phyloP scores from a whole-genome alignment of 2,113 vertebrate species.

The Cyanoramphus novaezelandiae region DNA sequence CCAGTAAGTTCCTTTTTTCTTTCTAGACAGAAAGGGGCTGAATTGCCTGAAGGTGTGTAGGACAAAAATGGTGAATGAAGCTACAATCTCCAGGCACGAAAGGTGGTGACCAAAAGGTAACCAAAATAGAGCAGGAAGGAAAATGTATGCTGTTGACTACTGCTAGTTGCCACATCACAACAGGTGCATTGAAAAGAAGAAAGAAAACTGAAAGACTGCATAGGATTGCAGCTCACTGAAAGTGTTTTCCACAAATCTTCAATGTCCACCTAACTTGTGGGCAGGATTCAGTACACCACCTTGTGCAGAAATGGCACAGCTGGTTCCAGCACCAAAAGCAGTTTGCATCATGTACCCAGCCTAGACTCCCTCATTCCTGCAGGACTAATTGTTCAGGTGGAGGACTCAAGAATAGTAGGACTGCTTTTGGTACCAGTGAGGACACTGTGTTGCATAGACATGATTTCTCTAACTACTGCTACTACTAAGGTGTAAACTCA shows the following conservation, averaged over 20 bases:
- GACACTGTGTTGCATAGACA: not conserved
- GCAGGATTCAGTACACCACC: not conserved
- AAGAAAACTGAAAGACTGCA: not conserved
- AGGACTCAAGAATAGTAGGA: not conserved
- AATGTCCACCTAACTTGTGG: not conserved
- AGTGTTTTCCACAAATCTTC: not conserved
- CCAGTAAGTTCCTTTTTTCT: not conserved
- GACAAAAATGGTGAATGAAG: not conserved
- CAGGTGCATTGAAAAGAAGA: fast-evolving
- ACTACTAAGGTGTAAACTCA: not conserved
- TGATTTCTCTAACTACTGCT: not conserved
- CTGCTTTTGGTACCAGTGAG: not conserved
- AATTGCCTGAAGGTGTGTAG: not conserved
- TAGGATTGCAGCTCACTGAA: not conserved
- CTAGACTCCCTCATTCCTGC: not conserved
- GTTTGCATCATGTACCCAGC: not conserved
- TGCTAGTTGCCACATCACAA: not conserved
- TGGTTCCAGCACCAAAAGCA: not conserved
- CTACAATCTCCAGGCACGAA: not conserved
- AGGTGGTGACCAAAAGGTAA: not conserved
- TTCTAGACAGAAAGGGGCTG: not conserved
- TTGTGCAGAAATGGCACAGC: not conserved
- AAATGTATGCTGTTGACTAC: fast-evolving
- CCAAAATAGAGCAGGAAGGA: not conserved
- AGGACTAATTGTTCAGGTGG: not conserved